phyloP scores from a whole-genome alignment of 2,113 vertebrate species.

The Anoura caudifer region DNA sequence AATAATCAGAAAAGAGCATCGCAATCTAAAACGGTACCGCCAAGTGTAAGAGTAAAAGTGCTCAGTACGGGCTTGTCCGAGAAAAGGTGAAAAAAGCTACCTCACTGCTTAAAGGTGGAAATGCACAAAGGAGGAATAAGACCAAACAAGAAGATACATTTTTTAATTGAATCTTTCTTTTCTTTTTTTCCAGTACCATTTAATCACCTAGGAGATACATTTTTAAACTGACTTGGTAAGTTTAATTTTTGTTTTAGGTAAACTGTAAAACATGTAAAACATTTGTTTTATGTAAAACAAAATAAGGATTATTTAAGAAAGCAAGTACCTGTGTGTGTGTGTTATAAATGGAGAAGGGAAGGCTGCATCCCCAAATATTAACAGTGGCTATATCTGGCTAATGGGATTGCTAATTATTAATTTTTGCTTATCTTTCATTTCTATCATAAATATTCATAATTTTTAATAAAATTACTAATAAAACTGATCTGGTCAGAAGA shows the following conservation, averaged over 20 bases:
- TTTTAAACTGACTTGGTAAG: not conserved
- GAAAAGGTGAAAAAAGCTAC: not conserved
- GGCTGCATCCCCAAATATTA: not conserved
- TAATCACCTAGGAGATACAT: no score
- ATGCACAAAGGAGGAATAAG: not conserved
- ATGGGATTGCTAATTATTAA: not conserved
- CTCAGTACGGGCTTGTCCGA: not conserved
- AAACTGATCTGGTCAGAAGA: not conserved
- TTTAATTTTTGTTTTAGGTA: not conserved
- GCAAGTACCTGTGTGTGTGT: not conserved
- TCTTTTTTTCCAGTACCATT: no score
- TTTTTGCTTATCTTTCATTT: not conserved
- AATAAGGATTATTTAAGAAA: not conserved
- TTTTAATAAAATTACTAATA: not conserved
- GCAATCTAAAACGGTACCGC: not conserved
- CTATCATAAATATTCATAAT: not conserved
- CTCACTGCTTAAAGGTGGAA: not conserved
- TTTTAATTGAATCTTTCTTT: not conserved
- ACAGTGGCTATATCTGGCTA: not conserved
- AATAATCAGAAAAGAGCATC: not conserved
- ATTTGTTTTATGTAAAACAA: not conserved
- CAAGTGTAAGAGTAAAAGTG: not conserved
- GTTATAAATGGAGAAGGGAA: not conserved
- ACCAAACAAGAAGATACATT: not conserved
- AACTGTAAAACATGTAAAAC: not conserved